Evolutionary conservation across 2,888 invertebrate genomes (phyloP).

Genomic region (Proisotoma minuta): DNA sequence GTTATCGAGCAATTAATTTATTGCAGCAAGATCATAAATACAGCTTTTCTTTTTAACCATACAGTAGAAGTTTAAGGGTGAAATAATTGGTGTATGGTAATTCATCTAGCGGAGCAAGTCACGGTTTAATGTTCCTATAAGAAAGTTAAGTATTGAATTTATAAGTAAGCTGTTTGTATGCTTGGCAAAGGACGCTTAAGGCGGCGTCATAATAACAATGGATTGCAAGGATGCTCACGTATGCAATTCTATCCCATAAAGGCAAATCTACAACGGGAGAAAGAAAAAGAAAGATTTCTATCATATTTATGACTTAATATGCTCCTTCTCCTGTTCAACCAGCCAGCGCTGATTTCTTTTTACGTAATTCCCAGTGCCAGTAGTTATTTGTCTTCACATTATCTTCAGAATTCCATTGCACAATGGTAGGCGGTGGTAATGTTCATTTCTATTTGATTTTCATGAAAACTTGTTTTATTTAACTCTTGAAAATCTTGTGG

Average conservation of each 20-base stretch:
- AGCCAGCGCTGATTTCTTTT: slow-evolving; percentile 8
- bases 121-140: background rate
- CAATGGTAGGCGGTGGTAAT: slow-evolving; percentile 34
- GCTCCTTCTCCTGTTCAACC: background rate
- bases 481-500: slow-evolving; percentile 21
- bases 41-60: background rate
- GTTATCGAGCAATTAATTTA: background rate
- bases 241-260: slow-evolving; percentile 9
- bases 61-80: background rate
- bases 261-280: too few species aligned
- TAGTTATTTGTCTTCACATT: background rate
- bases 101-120: background rate
- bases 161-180: slow-evolving; percentile 11
- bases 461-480: slow-evolving; percentile 28
- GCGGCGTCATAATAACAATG: slow-evolving; percentile 7
- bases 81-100: background rate
- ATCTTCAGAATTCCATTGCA: background rate
- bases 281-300: slow-evolving; percentile 35
- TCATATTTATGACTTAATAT: slow-evolving; percentile 44
- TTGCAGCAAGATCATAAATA: background rate
- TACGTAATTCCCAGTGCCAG: background rate
- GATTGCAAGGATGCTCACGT: slow-evolving; percentile 7
- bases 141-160: background rate
- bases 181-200: background rate
- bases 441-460: slow-evolving; percentile 36